phyloP scores from a whole-genome alignment of 2,888 invertebrate species.

The Spisula solida region DNA sequence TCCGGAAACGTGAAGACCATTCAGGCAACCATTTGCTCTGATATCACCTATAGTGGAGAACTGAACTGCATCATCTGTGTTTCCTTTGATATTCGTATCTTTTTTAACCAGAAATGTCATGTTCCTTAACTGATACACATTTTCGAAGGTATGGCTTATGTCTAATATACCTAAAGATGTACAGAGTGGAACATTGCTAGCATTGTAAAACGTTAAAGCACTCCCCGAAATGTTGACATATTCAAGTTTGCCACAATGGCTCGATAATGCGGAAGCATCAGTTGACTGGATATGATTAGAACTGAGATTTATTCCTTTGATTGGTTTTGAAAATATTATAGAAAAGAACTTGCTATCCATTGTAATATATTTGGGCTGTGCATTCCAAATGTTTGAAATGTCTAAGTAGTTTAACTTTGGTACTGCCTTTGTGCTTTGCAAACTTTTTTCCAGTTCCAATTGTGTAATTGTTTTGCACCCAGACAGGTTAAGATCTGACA shows the following conservation, averaged over 20 bases:
- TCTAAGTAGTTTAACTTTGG: not conserved
- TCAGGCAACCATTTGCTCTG: not conserved
- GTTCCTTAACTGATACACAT: not conserved
- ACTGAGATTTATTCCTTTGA: not conserved
- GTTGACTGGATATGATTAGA: not conserved
- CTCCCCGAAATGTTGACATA: not conserved
- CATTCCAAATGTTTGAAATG: not conserved
- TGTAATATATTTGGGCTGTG: not conserved
- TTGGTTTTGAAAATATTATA: not conserved
- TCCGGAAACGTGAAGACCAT: not conserved
- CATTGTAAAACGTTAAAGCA: not conserved
- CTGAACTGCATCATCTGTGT: not conserved
- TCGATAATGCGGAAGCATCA: not conserved
- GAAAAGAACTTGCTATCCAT: slow-evolving; percentile 1
- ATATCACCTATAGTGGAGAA: not conserved
- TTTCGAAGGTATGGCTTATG: not conserved
- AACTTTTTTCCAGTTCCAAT: not conserved
- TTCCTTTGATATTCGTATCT: not conserved
- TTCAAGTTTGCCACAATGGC: not conserved
- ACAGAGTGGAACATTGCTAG: not conserved
- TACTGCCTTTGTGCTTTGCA: not conserved
- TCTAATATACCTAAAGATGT: not conserved
- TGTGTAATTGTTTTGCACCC: not conserved
- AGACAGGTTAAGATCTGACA: not conserved
- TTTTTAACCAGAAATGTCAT: not conserved